A percentile compares a stretch with the other conserved stretches of the same genome.
Evolutionary conservation across 2,888 invertebrate species (phyloP).

Genomic region (Cephus spinipes): DNA sequence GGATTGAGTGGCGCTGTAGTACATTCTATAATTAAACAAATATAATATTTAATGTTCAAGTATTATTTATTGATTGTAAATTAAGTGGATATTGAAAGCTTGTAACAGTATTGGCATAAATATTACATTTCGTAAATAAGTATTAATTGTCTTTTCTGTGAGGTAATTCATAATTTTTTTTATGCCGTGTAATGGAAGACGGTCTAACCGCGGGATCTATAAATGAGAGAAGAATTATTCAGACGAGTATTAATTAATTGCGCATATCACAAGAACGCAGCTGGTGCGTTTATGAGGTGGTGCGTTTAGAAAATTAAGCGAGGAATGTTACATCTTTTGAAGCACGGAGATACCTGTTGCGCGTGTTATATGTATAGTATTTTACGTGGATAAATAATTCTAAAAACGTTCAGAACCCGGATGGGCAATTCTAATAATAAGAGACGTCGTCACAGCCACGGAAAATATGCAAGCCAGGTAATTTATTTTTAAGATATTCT

Average conservation of each 20-base stretch:
- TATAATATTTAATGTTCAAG: not conserved
- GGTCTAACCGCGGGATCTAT: not conserved
- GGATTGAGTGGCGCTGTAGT: not conserved
- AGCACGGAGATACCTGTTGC: not conserved
- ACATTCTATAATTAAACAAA: not conserved
- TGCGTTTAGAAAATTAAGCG: not conserved
- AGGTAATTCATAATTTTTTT: not conserved
- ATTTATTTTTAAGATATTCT: slow-evolving; percentile 26
- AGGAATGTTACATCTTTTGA: not conserved
- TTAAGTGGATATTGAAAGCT: not conserved
- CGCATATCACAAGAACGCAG: not conserved
- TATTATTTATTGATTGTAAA: not conserved
- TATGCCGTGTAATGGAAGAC: not conserved
- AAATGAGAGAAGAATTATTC: not conserved
- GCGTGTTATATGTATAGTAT: not conserved
- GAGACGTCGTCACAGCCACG: slow-evolving; percentile 43
- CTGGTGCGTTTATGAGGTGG: not conserved
- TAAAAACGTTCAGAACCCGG: slow-evolving; percentile 22
- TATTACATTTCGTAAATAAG: not conserved
- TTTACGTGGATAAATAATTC: not conserved
- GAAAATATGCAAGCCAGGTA: slow-evolving; percentile 59
- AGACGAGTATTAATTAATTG: not conserved
- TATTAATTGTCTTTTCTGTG: not conserved
- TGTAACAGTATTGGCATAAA: not conserved
- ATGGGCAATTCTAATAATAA: slow-evolving; percentile 60